These are phyloP conservation scores for human DNA, from an alignment of 2,113 vertebrate species.

Conservation along the genomic window DNA sequence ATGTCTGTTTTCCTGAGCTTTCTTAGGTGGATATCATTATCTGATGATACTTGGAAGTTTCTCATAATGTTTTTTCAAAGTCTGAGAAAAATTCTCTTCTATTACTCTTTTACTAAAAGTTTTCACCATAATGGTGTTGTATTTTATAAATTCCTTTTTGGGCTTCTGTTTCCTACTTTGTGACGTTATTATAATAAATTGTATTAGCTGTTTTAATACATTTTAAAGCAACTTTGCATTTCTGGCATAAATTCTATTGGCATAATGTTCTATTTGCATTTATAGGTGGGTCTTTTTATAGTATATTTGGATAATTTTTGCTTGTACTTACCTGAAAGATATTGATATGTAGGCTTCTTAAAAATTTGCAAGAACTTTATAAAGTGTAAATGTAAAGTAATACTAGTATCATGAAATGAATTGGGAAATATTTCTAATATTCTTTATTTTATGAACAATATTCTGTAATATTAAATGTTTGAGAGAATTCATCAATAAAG, in stretches of 20 bases:
- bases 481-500: not conserved
- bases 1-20: not conserved
- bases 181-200: not conserved
- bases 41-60: not conserved
- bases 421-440: not conserved
- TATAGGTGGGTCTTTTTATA: not conserved
- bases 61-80: not conserved
- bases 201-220: not conserved
- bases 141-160: slow-evolving; percentile 13
- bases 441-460: slow-evolving; percentile 8
- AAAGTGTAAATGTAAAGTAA: not conserved
- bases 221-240: not conserved
- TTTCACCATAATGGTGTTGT: not conserved
- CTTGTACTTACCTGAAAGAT: not conserved
- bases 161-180: not conserved
- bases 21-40: not conserved
- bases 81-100: not conserved
- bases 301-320: not conserved
- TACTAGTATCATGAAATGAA: not conserved
- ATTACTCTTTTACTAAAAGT: not conserved
- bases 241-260: not conserved
- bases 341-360: not conserved
- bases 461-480: not conserved
- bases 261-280: not conserved
- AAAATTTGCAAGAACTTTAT: not conserved